phyloP scores from a whole-genome alignment of 2,888 invertebrate species.

The Phania funesta region DNA sequence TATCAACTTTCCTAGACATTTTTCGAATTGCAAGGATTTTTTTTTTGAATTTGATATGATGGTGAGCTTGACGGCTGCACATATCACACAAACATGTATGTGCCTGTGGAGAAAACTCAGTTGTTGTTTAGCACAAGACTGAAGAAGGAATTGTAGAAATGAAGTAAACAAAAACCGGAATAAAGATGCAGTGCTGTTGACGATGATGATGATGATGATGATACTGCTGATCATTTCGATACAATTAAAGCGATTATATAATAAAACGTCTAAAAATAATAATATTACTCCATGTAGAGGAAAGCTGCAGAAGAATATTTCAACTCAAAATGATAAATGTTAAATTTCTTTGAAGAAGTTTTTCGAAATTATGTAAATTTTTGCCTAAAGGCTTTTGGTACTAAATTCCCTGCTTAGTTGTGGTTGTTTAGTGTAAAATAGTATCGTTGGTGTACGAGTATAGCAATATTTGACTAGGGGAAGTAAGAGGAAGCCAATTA shows the following conservation, averaged over 20 bases:
- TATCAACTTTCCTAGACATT: constrained; percentile 61
- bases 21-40: constrained; percentile 37
- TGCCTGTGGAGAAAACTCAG: background rate
- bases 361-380: constrained; percentile 14
- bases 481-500: constrained; percentile 18
- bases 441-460: background rate
- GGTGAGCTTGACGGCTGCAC: background rate
- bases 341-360: constrained; percentile 19
- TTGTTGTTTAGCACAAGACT: constrained; percentile 35
- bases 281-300: constrained; percentile 14
- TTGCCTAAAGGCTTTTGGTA: background rate
- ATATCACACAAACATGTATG: background rate
- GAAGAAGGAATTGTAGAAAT: constrained; percentile 23
- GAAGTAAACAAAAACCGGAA: background rate
- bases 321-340: constrained; percentile 29
- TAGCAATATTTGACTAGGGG: background rate
- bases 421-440: background rate
- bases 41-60: background rate
- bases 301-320: constrained; percentile 16
- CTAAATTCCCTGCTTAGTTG: constrained; percentile 37
- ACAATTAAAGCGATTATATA: constrained; percentile 56
- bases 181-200: constrained; percentile 6
- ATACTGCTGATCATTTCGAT: constrained; percentile 41
- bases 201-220: constrained; percentile 25
- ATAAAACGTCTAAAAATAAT: constrained; percentile 33